phyloP scores from a whole-genome alignment of 2,888 invertebrate genomes.

The Hirtodrosophila trivittata region DNA sequence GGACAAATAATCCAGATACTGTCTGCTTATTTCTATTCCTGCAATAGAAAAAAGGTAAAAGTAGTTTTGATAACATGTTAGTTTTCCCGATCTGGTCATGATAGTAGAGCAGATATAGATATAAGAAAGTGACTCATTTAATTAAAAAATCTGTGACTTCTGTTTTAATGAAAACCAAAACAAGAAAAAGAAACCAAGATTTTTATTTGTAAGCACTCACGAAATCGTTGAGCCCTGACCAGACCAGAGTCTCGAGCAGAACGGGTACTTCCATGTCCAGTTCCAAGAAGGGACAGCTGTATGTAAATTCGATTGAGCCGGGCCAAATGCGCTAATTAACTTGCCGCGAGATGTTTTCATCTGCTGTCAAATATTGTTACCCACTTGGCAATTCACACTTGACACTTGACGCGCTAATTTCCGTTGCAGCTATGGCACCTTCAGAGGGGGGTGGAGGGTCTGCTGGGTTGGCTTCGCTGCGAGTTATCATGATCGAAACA shows the following conservation, averaged over 20 bases:
- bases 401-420: conserved; percentile 73
- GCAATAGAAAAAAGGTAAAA: too few relatives aligned
- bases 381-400: conserved; percentile 75
- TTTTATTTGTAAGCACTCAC: conserved; percentile 1
- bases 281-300: conserved; percentile 16
- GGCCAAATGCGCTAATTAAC: conserved; percentile 60
- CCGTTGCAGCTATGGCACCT: conserved; percentile 40
- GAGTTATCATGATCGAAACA: conserved; percentile 49
- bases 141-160: too few relatives aligned
- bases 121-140: too few relatives aligned
- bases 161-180: too few relatives aligned
- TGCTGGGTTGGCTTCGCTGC: not conserved
- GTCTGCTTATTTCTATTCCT: too few relatives aligned
- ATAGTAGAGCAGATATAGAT: too few relatives aligned
- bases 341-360: conserved; percentile 66
- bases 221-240: not conserved
- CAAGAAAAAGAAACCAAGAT: too few relatives aligned
- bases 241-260: not conserved
- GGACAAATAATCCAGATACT: too few relatives aligned
- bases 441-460: conserved; percentile 1
- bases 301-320: conserved; percentile 52
- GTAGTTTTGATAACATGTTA: too few relatives aligned
- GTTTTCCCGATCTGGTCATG: too few relatives aligned
- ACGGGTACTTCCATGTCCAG: too few relatives aligned
- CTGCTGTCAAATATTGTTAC: conserved; percentile 67